phyloP scores from a whole-genome alignment of 2,797 vertebrate species.

The Lacerta bilineata region DNA sequence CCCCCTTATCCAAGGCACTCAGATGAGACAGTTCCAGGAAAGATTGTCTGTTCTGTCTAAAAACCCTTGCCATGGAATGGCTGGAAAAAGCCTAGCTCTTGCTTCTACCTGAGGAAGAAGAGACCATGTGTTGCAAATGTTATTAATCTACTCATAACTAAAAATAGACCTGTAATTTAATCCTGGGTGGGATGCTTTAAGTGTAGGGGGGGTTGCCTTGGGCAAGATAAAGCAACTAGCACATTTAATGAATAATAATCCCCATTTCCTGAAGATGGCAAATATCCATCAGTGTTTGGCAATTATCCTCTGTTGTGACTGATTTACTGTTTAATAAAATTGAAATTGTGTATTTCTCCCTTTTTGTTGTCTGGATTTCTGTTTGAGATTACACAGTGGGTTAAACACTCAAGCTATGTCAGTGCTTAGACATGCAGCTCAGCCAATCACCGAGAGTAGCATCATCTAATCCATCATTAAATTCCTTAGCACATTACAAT shows the following conservation, averaged over 20 bases:
- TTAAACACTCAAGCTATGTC: background rate
- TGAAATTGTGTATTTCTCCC: background rate
- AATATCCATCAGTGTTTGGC: background rate
- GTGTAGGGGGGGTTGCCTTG: too few species aligned
- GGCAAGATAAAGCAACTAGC: too few species aligned
- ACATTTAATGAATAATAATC: background rate
- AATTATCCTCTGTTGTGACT: background rate
- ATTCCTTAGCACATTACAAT: background rate
- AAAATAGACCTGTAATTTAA: too few species aligned
- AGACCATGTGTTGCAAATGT: background rate
- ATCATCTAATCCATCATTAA: background rate
- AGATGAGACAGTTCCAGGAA: background rate
- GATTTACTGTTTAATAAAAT: background rate
- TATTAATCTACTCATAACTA: too few species aligned
- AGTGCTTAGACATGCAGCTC: background rate
- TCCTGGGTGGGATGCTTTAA: too few species aligned
- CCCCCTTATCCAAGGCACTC: too few species aligned
- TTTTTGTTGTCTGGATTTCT: background rate
- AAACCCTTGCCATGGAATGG: background rate
- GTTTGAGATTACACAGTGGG: background rate
- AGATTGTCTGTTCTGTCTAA: background rate
- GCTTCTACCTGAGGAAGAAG: background rate
- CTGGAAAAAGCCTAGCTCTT: background rate
- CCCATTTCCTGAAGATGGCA: background rate
- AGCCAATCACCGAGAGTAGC: background rate